These are phyloP conservation scores for Zapornia atra DNA, from an alignment of 2,113 vertebrate species.

Conservation along the genomic window DNA sequence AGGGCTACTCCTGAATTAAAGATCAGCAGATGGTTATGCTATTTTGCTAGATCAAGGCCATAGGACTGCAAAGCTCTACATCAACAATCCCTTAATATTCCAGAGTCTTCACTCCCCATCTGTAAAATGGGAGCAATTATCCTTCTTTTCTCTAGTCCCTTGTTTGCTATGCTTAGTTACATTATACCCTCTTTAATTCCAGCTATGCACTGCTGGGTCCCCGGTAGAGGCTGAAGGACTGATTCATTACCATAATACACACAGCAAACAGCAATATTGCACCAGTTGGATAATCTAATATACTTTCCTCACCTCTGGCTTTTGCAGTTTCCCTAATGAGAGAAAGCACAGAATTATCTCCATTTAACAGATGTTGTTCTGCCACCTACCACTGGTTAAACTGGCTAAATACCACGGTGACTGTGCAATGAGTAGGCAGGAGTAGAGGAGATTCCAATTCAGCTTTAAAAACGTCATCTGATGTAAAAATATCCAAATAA, in stretches of 20 bases:
- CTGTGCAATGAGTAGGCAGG: background rate
- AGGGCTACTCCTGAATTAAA: background rate
- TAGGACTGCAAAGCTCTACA: background rate
- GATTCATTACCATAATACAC: background rate
- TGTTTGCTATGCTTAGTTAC: background rate
- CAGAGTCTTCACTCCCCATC: background rate
- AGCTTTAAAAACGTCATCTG: background rate
- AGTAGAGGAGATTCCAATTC: background rate
- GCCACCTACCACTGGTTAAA: background rate
- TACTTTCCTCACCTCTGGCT: background rate
- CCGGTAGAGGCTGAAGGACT: background rate
- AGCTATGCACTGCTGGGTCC: background rate
- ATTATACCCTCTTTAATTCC: background rate
- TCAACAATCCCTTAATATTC: background rate
- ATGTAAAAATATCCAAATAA: background rate
- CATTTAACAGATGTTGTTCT: background rate
- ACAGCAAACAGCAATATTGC: background rate
- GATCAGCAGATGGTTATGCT: background rate
- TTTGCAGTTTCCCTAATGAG: background rate
- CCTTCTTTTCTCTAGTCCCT: background rate
- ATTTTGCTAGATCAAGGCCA: background rate
- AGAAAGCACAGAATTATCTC: background rate
- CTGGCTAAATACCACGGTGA: background rate
- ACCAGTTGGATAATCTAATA: fast-evolving
- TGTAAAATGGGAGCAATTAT: background rate